Conservation (phyloP, 2,113 vertebrate genomes). For the Loxodonta africana region DNA sequence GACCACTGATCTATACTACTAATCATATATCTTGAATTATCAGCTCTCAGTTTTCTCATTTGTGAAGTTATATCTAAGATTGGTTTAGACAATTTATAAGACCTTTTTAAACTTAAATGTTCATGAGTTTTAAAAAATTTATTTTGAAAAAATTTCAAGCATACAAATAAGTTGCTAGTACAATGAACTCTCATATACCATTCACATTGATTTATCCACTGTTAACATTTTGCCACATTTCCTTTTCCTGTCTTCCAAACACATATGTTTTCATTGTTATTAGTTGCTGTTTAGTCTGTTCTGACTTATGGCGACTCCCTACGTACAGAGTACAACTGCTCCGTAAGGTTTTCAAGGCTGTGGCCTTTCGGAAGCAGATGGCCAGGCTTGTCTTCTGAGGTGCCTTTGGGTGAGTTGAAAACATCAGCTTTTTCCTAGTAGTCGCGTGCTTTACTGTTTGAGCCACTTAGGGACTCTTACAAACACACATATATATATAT, state of each 20-base stretch:
- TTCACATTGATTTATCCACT: slow-evolving; percentile 12
- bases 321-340: background rate
- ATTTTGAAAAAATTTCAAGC: slow-evolving; percentile 1
- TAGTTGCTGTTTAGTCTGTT: background rate
- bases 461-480: background rate
- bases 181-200: background rate
- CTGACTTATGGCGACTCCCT: no score
- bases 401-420: background rate
- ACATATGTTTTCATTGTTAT: background rate
- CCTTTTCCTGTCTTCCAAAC: slow-evolving; percentile 15
- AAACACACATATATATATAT: background rate
- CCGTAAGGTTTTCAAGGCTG: background rate
- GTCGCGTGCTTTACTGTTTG: background rate
- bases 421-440: background rate
- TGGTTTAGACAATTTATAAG: background rate
- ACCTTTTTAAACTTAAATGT: slow-evolving; percentile 13
- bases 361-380: background rate
- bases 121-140: slow-evolving; percentile 36
- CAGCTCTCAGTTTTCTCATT: background rate
- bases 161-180: background rate
- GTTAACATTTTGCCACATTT: background rate
- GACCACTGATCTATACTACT: background rate
- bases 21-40: background rate
- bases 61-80: background rate
- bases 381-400: background rate